Conservation (phyloP, 2,113 vertebrate species). For the Grammomys surdaster region DNA sequence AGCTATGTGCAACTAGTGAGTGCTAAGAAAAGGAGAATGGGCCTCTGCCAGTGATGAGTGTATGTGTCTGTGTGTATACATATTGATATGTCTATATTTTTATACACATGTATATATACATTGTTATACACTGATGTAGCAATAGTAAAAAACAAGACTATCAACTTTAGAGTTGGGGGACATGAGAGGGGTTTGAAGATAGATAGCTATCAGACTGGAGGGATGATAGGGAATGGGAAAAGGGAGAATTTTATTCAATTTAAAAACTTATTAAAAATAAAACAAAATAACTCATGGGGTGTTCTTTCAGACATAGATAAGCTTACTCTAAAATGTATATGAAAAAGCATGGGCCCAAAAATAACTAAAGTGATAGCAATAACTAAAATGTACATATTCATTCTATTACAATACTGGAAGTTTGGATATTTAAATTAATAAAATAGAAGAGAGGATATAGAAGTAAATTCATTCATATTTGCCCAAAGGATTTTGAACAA, state of each 20-base stretch:
- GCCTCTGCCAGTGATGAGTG: not conserved
- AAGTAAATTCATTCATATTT: not conserved
- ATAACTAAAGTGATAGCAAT: constrained; percentile 10
- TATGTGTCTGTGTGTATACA: not conserved
- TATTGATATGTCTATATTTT: not conserved
- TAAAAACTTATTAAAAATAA: not conserved
- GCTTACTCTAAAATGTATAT: constrained; percentile 32
- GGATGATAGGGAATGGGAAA: not conserved
- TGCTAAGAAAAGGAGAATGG: not conserved
- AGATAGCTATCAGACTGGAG: not conserved
- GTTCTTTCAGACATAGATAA: constrained; percentile 10
- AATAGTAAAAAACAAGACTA: not conserved
- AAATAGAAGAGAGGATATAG: not conserved
- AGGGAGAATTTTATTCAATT: not conserved
- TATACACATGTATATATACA: not conserved
- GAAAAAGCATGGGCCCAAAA: not conserved
- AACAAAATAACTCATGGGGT: not conserved
- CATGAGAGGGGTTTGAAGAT: not conserved
- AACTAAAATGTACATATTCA: not conserved
- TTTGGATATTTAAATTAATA: not conserved
- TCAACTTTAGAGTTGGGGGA: not conserved
- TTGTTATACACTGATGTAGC: not conserved
- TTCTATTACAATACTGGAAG: not conserved
- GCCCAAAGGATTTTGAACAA: not conserved
- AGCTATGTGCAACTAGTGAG: not conserved